Evolutionary conservation across 2,888 invertebrate genomes (phyloP).

Genomic region (Stomorhina lunata): DNA sequence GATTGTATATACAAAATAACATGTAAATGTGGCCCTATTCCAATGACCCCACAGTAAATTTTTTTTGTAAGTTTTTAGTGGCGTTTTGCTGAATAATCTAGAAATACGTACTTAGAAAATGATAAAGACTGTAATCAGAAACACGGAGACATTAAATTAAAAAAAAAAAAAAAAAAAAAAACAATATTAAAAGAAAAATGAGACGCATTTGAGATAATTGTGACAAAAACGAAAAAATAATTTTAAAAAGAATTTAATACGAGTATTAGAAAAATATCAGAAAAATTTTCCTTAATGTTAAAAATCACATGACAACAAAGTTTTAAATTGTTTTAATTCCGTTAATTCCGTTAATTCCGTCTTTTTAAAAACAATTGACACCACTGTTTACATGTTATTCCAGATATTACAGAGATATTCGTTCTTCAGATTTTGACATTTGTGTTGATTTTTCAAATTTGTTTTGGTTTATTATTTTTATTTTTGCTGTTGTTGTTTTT

Average conservation of each 20-base stretch:
- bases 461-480: not conserved
- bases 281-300: too few relatives aligned
- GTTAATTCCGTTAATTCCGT: not conserved
- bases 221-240: too few relatives aligned
- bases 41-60: conserved; percentile 33
- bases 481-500: conserved; percentile 14
- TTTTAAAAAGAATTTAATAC: too few relatives aligned
- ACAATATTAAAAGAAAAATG: too few relatives aligned
- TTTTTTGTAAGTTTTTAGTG: not conserved
- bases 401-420: not conserved
- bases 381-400: not conserved
- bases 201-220: too few relatives aligned
- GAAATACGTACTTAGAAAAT: conserved; percentile 27
- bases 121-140: conserved; percentile 33
- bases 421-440: not conserved
- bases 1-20: not conserved
- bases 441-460: conserved; percentile 4
- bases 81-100: not conserved
- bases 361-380: not conserved
- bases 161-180: not conserved
- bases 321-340: not conserved
- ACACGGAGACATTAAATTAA: not conserved
- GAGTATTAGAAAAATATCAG: too few relatives aligned
- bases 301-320: too few relatives aligned
- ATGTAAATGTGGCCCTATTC: conserved; percentile 12